Evolutionary conservation across 1,140 invertebrate genomes (phyloP).

Genomic region (Drosophila oshimai): DNA sequence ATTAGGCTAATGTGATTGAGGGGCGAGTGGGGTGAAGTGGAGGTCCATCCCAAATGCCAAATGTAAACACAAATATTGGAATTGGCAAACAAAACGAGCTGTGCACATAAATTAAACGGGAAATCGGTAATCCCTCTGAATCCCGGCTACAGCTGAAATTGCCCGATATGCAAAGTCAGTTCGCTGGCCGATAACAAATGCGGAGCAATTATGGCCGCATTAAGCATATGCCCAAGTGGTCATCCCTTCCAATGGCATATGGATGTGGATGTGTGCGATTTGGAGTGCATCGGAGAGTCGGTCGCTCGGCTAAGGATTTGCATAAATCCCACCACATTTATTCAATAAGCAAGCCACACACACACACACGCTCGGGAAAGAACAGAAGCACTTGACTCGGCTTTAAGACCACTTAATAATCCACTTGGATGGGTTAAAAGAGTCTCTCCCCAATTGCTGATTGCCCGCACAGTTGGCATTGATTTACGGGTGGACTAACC

Average conservation of each 20-base stretch:
- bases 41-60: conserved; percentile 40
- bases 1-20: conserved; percentile 68
- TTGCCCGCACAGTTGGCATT: conserved; percentile 68
- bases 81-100: conserved; percentile 56
- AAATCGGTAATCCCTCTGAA: conserved; percentile 44
- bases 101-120: conserved; percentile 39
- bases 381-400: conserved; percentile 54
- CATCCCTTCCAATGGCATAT: conserved; percentile 12
- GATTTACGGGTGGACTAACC: conserved; percentile 60
- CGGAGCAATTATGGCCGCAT: conserved; percentile 68
- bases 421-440: conserved; percentile 50
- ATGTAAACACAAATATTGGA: conserved; percentile 54
- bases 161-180: conserved; percentile 45
- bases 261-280: not conserved
- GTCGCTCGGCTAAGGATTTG: conserved; percentile 44
- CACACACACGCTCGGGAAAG: not conserved
- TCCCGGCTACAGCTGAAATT: conserved; percentile 21
- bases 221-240: conserved; percentile 50
- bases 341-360: conserved; percentile 57
- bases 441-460: conserved; percentile 21
- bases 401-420: conserved; percentile 77
- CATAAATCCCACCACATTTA: conserved; percentile 69
- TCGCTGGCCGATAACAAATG: conserved; percentile 60
- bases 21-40: conserved; percentile 2
- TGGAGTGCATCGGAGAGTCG: conserved; percentile 27